Base-by-base conservation (phyloP, 2,113 vertebrate genomes). In the Phasianus colchicus region DNA sequence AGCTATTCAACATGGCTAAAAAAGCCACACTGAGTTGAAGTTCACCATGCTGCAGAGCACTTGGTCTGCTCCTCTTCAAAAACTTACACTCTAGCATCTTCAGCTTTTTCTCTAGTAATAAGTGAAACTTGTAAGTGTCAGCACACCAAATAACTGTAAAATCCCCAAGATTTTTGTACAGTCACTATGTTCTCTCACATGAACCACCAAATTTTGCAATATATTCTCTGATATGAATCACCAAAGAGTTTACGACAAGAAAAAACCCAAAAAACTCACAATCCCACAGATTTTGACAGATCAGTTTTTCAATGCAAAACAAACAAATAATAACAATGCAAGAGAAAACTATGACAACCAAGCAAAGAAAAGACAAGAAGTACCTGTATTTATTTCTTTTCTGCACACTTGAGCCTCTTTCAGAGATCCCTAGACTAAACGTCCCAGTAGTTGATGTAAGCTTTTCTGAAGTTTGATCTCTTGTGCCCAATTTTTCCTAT, bases 351-450 rank as follows among this genome's bases (percentile, higher is more conserved):
- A 11, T 40, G 30, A 74, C 6, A 29, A 71, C 42, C 67, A 80
- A 67, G 9, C 20, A 83, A 14, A 27, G 12, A n/a, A 34, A 92
- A 80, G 22, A 48, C 22, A 64, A 90, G 50, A 64, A 36, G 19
- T 2, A 2, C 0, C 0, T 34, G 13, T 34, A 19, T 47, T 17
- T 50, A 11, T 67, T 73, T 21, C 19, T 21, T 14, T 10, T 22
- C 32, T 1, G 64, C 13, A 11, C 32, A 60, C 4, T 8, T 30
- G 85, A 27, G 5, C 12, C 40, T 73, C 17, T 81, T 85, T 85
- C 38, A 70, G 75, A 8, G 32, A 61, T 78, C 65, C 45, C 47
- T 25, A 52, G 61, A 70, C 7, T 45, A 8, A 6, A 57, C 57
- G 21, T 66, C 27, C 27, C 22, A 66, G 61, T 21, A 90, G 42